Evolutionary conservation across 2,797 vertebrate species (phyloP).

Genomic region (Propithecus deckenii): DNA sequence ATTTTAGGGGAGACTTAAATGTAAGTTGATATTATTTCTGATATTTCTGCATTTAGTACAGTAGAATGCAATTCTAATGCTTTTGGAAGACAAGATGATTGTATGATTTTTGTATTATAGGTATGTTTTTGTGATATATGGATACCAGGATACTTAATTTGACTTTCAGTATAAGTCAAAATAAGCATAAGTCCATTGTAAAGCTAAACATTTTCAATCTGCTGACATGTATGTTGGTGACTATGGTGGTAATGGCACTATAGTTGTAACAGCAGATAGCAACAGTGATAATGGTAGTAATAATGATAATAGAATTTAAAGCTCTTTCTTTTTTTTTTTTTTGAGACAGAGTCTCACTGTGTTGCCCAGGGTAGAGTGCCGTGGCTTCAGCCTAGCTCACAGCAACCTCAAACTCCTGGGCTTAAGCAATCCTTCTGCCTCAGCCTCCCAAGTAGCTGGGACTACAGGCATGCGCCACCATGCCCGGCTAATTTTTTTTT

Average conservation of each 20-base stretch:
- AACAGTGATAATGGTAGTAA: not conserved
- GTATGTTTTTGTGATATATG: not conserved
- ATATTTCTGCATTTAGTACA: not conserved
- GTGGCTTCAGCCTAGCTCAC: too few species aligned
- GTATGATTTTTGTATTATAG: not conserved
- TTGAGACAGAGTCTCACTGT: too few species aligned
- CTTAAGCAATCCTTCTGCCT: too few species aligned
- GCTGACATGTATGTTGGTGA: not conserved
- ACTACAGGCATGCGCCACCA: too few species aligned
- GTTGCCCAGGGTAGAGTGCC: too few species aligned
- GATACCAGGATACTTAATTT: not conserved
- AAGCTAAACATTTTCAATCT: not conserved
- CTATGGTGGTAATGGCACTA: fast-evolving
- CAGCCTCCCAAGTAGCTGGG: too few species aligned
- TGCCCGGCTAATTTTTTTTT: too few species aligned
- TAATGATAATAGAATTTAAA: not conserved
- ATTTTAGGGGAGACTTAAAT: not conserved
- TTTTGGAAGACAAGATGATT: not conserved
- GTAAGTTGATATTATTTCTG: not conserved
- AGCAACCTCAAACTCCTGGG: too few species aligned
- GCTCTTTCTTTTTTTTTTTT: not conserved
- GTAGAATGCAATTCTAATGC: not conserved
- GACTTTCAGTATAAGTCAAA: not conserved
- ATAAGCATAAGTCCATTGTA: not conserved
- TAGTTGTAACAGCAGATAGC: too few species aligned